Percentiles rank a stretch among this genome's conserved stretches.
Conservation (phyloP, 2,113 vertebrate genomes). For the Sciurus niger region DNA sequence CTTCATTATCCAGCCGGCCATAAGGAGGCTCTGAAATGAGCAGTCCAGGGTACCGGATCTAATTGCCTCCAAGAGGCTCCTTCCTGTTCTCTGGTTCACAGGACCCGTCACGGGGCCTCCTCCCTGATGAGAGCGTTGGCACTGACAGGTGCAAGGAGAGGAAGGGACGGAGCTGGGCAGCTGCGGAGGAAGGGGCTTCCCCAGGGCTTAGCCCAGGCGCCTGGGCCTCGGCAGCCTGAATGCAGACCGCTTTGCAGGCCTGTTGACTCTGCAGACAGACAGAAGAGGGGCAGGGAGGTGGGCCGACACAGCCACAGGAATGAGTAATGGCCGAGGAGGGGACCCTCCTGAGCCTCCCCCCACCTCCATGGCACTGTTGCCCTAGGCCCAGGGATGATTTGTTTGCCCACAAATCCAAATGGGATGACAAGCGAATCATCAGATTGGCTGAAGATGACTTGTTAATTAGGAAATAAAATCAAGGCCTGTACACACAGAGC, state of each 20-base stretch:
- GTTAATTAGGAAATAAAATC: constrained; percentile 74
- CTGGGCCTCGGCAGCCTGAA: not conserved
- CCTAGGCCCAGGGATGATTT: constrained; percentile 39
- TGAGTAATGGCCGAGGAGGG: not conserved
- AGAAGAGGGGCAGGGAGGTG: not conserved
- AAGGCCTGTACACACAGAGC: constrained; percentile 13
- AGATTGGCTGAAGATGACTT: constrained; percentile 42
- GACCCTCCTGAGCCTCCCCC: not conserved
- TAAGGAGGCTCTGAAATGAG: not conserved
- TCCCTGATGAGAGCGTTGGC: not conserved
- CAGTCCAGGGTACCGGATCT: not conserved
- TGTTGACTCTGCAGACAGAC: not conserved
- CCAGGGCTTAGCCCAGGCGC: not conserved
- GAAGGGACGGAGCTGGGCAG: not conserved
- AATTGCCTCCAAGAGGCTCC: no score
- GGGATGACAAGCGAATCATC: constrained; percentile 41
- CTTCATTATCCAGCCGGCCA: not conserved
- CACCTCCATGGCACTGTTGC: not conserved
- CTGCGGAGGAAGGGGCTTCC: not conserved
- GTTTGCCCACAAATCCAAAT: constrained; percentile 72
- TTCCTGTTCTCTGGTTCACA: not conserved
- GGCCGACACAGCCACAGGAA: not conserved
- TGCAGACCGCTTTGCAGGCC: not conserved
- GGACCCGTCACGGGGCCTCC: no score
- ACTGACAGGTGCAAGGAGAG: not conserved